Percentiles rank a stretch among this genome's conserved stretches.
These are phyloP conservation scores for Sapajus apella DNA, from an alignment of 2,113 vertebrate genomes.

Conservation along the genomic window DNA sequence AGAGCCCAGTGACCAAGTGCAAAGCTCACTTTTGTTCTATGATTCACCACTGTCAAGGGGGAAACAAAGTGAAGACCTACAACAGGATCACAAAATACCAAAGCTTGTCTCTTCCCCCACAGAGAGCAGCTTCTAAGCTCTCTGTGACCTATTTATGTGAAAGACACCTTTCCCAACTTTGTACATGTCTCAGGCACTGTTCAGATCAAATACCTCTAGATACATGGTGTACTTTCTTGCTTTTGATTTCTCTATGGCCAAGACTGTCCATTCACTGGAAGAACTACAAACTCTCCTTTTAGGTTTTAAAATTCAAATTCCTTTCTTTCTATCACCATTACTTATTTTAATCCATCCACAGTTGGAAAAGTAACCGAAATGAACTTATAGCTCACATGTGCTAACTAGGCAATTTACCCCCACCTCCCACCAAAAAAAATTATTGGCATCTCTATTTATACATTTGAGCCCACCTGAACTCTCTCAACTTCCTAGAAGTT, in stretches of 20 bases:
- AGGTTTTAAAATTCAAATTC: neutral
- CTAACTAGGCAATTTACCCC: neutral
- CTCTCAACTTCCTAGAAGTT: neutral
- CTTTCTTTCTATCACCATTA: neutral
- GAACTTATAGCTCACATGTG: neutral
- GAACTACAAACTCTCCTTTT: neutral
- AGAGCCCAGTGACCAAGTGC: neutral
- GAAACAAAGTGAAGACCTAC: neutral
- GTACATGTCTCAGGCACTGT: fast-evolving
- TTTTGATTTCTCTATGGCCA: neutral
- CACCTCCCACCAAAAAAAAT: neutral
- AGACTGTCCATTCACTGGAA: neutral
- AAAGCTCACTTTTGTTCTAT: neutral
- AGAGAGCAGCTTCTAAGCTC: neutral
- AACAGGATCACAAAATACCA: neutral
- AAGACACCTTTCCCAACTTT: neutral
- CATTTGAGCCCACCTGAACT: neutral
- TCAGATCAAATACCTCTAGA: too few species aligned
- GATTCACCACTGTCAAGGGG: too few species aligned
- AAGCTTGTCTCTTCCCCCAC: neutral
- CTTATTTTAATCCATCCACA: neutral
- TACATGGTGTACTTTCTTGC: fast-evolving
- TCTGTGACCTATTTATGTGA: too few species aligned
- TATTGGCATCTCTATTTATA: neutral
- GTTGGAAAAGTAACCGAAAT: neutral